Percentiles rank a stretch among this genome's conserved stretches.
Conservation (phyloP, 37 sponge, comb jelly and placozoan genomes). For the Sycon ciliatum region DNA sequence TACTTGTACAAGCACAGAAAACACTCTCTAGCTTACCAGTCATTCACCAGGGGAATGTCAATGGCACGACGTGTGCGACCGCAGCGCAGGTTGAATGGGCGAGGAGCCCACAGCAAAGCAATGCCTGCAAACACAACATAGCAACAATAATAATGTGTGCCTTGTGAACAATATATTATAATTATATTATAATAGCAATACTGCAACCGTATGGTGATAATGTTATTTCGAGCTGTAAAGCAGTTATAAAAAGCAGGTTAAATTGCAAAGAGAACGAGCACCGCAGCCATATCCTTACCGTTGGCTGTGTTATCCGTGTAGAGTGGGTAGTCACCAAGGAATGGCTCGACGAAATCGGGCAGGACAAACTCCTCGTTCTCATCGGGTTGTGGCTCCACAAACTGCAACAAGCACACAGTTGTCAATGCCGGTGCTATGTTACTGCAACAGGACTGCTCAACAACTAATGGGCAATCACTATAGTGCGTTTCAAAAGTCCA, state of each 20-base stretch:
- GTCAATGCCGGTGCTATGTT: too few species aligned
- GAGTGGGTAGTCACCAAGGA: conserved; percentile 78
- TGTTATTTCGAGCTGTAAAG: too few species aligned
- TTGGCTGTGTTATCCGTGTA: conserved; percentile 99
- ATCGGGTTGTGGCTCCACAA: conserved; percentile 58
- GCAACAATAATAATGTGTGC: background rate
- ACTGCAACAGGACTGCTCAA: too few species aligned
- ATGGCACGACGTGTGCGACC: conserved; percentile 84
- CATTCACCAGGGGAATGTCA: conserved; percentile 88
- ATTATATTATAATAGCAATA: background rate
- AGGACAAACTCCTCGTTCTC: conserved; percentile 81
- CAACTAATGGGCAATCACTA: too few species aligned
- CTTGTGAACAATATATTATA: background rate
- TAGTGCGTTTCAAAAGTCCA: too few species aligned
- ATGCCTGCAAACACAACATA: conserved; percentile 37
- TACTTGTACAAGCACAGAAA: background rate
- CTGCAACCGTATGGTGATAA: background rate
- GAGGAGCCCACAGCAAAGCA: conserved; percentile 91
- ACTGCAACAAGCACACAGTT: conserved; percentile 23
- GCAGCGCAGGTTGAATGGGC: conserved; percentile 90
- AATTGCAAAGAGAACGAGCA: too few species aligned
- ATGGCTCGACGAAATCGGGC: conserved; percentile 74
- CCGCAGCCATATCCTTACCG: too few species aligned
- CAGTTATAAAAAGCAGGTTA: too few species aligned
- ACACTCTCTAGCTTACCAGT: conserved; percentile 57